phyloP scores from a whole-genome alignment of 2,888 invertebrate species.

The Phorcus lineatus region DNA sequence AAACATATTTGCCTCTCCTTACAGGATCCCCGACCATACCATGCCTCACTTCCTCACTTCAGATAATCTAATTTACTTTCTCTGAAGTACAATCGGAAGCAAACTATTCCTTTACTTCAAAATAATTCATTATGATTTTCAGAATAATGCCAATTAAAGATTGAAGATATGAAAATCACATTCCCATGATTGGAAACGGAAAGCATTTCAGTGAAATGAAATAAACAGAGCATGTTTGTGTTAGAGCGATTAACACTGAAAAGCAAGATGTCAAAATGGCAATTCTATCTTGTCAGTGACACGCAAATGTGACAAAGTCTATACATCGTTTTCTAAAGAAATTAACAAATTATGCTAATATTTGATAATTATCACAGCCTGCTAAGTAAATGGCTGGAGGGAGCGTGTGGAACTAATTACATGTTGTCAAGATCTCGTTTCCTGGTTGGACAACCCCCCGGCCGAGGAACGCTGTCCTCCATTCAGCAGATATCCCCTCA shows the following conservation, averaged over 20 bases:
- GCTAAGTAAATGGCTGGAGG: neutral
- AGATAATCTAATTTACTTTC: too few relatives aligned
- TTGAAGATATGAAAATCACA: too few relatives aligned
- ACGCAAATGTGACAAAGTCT: constrained; percentile 6
- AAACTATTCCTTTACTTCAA: too few relatives aligned
- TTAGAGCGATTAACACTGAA: neutral
- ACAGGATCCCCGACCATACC: too few relatives aligned
- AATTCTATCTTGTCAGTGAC: neutral
- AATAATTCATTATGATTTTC: too few relatives aligned
- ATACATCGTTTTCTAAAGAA: neutral
- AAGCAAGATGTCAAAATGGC: neutral
- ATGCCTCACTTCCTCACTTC: too few relatives aligned
- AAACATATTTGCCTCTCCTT: too few relatives aligned
- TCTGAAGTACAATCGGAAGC: too few relatives aligned
- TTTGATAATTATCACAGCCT: constrained; percentile 3
- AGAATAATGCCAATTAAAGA: too few relatives aligned
- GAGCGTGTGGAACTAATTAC: neutral
- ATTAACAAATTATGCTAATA: constrained; percentile 15
- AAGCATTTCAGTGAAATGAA: too few relatives aligned
- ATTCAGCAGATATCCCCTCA: constrained; percentile 5
- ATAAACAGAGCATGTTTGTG: neutral
- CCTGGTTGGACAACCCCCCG: neutral
- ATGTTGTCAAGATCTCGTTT: neutral
- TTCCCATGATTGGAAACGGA: too few relatives aligned
- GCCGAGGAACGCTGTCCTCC: neutral